Conservation (phyloP, 1,140 invertebrate genomes). For the Procambarus clarkii region DNA sequence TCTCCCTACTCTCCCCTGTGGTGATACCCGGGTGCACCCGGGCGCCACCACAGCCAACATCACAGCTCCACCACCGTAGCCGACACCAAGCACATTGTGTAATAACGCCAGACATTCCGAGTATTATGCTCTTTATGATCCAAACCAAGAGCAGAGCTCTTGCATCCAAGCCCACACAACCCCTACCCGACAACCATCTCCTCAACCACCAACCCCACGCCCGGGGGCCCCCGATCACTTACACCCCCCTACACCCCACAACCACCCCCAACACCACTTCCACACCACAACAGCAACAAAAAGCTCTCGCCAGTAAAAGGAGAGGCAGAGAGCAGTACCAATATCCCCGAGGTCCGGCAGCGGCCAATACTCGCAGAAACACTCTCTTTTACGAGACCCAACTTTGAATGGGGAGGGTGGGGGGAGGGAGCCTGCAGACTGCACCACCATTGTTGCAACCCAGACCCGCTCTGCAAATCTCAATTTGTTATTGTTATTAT, state of each 20-base stretch:
- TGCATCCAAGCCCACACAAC: neutral
- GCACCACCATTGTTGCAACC: slow-evolving; percentile 41
- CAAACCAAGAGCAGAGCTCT: neutral
- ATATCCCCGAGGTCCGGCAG: neutral
- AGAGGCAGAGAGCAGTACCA: neutral
- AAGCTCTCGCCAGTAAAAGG: neutral
- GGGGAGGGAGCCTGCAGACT: neutral
- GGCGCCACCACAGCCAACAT: neutral
- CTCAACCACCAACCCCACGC: neutral
- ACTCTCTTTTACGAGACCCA: slow-evolving; percentile 35
- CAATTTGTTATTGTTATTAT: no score
- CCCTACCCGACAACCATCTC: neutral
- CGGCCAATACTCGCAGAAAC: slow-evolving; percentile 24
- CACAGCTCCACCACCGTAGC: neutral
- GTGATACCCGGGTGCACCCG: neutral
- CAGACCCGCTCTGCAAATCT: slow-evolving; percentile 28
- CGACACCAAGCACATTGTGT: neutral
- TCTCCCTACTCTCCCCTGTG: no score
- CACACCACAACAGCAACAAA: neutral
- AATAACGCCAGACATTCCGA: neutral
- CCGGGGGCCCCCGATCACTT: neutral
- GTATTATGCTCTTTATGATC: neutral
- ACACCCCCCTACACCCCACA: neutral
- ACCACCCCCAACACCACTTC: neutral
- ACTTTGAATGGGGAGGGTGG: slow-evolving; percentile 19